Percentiles rank a stretch among this genome's conserved stretches.
phyloP scores from a whole-genome alignment of 1,140 invertebrate species.

The Thereuonema tuberculata region DNA sequence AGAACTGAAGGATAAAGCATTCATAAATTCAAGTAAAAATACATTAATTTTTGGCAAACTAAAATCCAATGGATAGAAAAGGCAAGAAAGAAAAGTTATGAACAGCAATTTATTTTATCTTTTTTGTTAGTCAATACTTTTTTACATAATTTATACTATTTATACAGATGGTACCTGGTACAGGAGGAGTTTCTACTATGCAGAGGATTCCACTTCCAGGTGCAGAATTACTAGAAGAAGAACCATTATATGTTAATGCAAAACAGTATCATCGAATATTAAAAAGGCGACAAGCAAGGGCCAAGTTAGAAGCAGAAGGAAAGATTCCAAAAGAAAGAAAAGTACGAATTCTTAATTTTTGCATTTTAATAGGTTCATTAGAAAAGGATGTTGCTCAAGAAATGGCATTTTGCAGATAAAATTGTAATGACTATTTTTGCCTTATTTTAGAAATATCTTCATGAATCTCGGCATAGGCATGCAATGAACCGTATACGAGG shows the following conservation, averaged over 20 bases:
- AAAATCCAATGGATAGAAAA: too few relatives aligned
- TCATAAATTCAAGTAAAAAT: too few relatives aligned
- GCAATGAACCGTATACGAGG: slow-evolving; percentile 95
- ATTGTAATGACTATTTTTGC: neutral
- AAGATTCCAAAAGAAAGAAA: slow-evolving; percentile 93
- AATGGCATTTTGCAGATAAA: neutral
- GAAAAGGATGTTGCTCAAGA: neutral
- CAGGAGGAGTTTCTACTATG: slow-evolving; percentile 40
- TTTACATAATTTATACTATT: too few relatives aligned
- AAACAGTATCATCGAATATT: slow-evolving; percentile 91
- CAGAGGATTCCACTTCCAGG: slow-evolving; percentile 47
- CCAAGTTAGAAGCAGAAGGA: slow-evolving; percentile 78
- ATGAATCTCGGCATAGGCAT: slow-evolving; percentile 92
- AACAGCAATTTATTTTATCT: too few relatives aligned
- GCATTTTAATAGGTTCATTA: neutral
- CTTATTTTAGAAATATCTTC: slow-evolving; percentile 80
- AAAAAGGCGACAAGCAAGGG: slow-evolving; percentile 73
- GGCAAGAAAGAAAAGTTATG: too few relatives aligned
- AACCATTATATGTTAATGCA: slow-evolving; percentile 96
- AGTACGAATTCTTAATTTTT: slow-evolving; percentile 39
- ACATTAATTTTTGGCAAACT: too few relatives aligned
- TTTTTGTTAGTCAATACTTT: too few relatives aligned
- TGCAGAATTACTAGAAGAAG: slow-evolving; percentile 68
- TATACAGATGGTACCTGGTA: slow-evolving; percentile 47
- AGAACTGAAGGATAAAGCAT: too few relatives aligned